A percentile compares a stretch with the other conserved stretches of the same genome.
Evolutionary conservation across 1,140 invertebrate species (phyloP).

Genomic region (Drosophila obscura): DNA sequence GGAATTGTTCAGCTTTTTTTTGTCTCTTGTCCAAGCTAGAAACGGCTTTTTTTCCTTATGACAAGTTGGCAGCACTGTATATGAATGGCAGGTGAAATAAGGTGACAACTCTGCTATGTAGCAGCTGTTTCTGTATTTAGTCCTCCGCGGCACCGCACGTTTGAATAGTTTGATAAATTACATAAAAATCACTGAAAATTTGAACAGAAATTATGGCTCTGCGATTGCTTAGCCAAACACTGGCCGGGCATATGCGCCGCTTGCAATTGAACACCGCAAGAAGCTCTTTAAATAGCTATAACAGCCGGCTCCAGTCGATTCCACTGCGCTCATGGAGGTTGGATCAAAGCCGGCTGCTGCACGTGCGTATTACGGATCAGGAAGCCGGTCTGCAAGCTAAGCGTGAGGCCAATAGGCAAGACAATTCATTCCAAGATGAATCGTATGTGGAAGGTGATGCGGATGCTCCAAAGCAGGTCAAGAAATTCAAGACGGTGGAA

Average conservation of each 20-base stretch:
- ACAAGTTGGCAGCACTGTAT: too few relatives aligned
- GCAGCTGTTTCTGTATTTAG: slow-evolving; percentile 37
- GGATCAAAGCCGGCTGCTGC: slow-evolving; percentile 35
- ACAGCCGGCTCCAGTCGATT: not conserved
- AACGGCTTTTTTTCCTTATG: too few relatives aligned
- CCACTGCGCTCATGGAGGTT: not conserved
- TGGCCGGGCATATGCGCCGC: slow-evolving; percentile 33
- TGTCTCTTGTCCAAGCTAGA: too few relatives aligned
- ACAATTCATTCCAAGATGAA: slow-evolving; percentile 32
- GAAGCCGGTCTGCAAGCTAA: slow-evolving; percentile 65
- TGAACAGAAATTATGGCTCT: slow-evolving; percentile 45
- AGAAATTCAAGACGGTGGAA: slow-evolving; percentile 4
- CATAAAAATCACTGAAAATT: slow-evolving; percentile 55
- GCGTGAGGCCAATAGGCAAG: slow-evolving; percentile 49
- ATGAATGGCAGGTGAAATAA: slow-evolving; percentile 9
- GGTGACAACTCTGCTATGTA: slow-evolving; percentile 15
- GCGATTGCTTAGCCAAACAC: slow-evolving; percentile 45
- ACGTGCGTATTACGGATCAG: slow-evolving; percentile 69
- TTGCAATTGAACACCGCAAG: slow-evolving; percentile 14
- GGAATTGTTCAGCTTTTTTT: too few relatives aligned
- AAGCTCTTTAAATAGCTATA: slow-evolving; percentile 3
- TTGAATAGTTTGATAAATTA: slow-evolving; percentile 50
- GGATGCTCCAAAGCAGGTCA: not conserved
- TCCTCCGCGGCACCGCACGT: slow-evolving; percentile 17
- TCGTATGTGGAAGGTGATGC: not conserved